Evolutionary conservation across 1,140 invertebrate species (phyloP).

Genomic region (Sarcophaga peregrina): DNA sequence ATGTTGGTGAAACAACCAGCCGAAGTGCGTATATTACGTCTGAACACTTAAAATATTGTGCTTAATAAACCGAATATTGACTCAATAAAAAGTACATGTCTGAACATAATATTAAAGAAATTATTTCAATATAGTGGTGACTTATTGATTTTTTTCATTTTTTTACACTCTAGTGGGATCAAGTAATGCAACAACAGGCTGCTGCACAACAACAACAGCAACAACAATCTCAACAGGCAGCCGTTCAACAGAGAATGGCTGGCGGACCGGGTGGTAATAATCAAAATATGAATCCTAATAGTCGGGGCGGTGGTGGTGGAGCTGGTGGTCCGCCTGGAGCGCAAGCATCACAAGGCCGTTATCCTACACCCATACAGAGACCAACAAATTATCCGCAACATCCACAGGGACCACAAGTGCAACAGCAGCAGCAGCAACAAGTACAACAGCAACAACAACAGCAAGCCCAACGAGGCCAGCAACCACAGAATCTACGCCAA

Average conservation of each 20-base stretch:
- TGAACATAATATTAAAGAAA: no score
- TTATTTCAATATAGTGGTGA: background rate
- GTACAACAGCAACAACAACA: slow-evolving; percentile 57
- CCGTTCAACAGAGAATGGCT: slow-evolving; percentile 55
- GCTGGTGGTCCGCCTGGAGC: slow-evolving; percentile 59
- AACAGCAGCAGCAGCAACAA: slow-evolving; percentile 64
- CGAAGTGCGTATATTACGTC: no score
- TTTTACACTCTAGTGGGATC: slow-evolving; percentile 59
- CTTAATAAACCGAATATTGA: no score
- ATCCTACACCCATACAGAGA: slow-evolving; percentile 65
- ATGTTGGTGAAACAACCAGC: no score
- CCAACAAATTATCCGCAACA: slow-evolving; percentile 68
- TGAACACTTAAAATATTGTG: no score
- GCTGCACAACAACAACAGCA: slow-evolving; percentile 65
- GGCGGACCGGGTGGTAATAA: slow-evolving; percentile 48
- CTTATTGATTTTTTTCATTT: background rate
- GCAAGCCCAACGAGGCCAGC: slow-evolving; percentile 61
- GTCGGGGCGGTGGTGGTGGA: slow-evolving; percentile 52
- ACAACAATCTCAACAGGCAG: slow-evolving; percentile 53
- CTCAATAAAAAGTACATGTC: no score
- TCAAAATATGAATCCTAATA: slow-evolving; percentile 47
- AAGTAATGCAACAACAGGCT: slow-evolving; percentile 67
- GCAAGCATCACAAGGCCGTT: slow-evolving; percentile 60
- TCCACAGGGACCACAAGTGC: slow-evolving; percentile 54
- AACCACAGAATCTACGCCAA: slow-evolving; percentile 62